Conservation (phyloP, 2,797 vertebrate genomes). For the Fratercula arctica region DNA sequence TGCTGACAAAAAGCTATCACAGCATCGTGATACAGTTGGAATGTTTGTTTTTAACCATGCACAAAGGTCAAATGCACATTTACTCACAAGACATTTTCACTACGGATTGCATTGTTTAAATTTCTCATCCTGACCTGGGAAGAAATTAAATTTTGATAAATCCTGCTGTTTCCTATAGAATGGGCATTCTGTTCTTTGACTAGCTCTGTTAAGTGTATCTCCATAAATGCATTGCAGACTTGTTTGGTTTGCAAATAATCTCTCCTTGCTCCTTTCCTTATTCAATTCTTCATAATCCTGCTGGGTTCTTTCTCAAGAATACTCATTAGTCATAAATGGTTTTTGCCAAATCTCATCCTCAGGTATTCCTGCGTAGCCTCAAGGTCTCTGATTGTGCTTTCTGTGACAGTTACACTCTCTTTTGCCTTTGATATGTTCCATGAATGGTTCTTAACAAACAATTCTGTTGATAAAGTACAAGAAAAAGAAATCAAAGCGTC, state of each 20-base stretch:
- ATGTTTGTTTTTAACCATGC: background rate
- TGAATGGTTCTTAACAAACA: conserved; percentile 43
- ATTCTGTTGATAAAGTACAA: conserved; percentile 37
- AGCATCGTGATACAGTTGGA: background rate
- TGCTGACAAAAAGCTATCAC: background rate
- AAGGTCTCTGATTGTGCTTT: conserved; percentile 1
- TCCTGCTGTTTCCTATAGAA: background rate
- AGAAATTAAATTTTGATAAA: background rate
- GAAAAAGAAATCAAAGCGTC: conserved; percentile 12
- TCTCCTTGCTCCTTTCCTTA: background rate
- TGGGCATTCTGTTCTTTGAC: background rate
- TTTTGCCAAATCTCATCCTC: background rate
- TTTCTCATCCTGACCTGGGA: background rate
- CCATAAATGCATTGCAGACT: background rate
- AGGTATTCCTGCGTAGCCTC: background rate
- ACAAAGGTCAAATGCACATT: background rate
- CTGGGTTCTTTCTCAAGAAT: background rate
- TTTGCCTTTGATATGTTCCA: background rate
- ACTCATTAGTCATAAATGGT: conserved; percentile 1
- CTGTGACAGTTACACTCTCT: background rate
- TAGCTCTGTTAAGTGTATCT: background rate
- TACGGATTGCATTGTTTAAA: background rate
- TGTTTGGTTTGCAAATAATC: conserved; percentile 18
- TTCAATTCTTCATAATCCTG: conserved; percentile 1
- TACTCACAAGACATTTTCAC: background rate